Evolutionary conservation across 1,140 invertebrate species (phyloP), one percentile per base, ranked within the genome.

Genomic region (Tenebrio molitor): DNA sequence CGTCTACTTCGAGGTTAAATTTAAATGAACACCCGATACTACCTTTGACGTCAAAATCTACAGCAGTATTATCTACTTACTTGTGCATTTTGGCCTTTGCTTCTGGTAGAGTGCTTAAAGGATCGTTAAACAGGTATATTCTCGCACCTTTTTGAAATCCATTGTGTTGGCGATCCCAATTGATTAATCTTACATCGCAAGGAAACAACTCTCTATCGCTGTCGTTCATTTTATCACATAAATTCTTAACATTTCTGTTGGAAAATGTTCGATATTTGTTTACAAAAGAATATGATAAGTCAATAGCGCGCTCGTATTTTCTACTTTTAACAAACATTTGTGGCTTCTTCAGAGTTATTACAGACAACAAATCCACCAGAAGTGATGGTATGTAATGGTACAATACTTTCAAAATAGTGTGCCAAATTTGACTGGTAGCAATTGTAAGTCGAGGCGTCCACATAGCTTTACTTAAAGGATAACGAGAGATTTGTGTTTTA

Each of bases 231-330:
- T 84, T 81, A 0, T 82, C 72, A 85, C 87, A 89, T 15, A 95
- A 77, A 16, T 77, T 79, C 50, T 85, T 79, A 0, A 91, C 83
- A 81, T 93, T 91, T 25, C 87, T 81, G 74, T 90, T 90, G n/a
- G 85, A 83, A 81, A 93, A 95, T 0, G 84, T 79, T 88, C 93
- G 94, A 75, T 92, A 87, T 16, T 85, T 80, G 1, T 86, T 88
- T 10, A 87, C 89, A 82, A 95, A 95, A 76, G 89, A 91, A 39
- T 89, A 86, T 10, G 94, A 83, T 1, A 89, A 89, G n/a, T 85
- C 12, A 63, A 10, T 21, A 2, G 7, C 3, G 2, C 15, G 10
- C 1, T 50, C 6, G 10, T 16, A 5, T 1, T 14, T 17, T 50
- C 19, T 15, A 2, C 10, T n/a, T 15, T 15, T 50, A 2, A 7